A percentile compares a stretch with the other conserved stretches of the same genome.
phyloP scores from a whole-genome alignment of 1,140 invertebrate genomes.

The Helicoverpa armigera region DNA sequence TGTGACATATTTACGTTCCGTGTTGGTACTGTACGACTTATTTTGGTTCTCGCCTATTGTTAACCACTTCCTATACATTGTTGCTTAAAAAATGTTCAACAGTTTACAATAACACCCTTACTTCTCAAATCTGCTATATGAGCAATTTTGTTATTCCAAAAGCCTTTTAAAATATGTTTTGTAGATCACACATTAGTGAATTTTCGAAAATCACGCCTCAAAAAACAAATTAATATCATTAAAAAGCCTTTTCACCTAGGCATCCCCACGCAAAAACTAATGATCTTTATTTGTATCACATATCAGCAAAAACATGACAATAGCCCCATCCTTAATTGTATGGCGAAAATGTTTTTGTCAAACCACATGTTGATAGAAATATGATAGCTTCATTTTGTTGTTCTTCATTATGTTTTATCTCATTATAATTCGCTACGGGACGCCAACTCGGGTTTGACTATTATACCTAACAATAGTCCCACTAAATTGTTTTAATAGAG shows the following conservation, averaged over 20 bases:
- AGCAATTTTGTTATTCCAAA: background rate
- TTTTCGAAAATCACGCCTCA: background rate
- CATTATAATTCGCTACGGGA: constrained; percentile 82
- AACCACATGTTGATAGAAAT: constrained; percentile 73
- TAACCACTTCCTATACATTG: constrained; percentile 54
- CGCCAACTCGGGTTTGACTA: constrained; percentile 70
- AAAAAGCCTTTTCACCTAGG: constrained; percentile 14
- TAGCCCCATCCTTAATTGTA: constrained; percentile 53
- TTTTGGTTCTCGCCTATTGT: constrained; percentile 69
- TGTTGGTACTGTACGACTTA: constrained; percentile 59
- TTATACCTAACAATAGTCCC: constrained; percentile 69
- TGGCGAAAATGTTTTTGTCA: constrained; percentile 66
- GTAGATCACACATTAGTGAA: background rate
- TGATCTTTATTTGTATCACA: constrained; percentile 31
- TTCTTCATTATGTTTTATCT: constrained; percentile 69
- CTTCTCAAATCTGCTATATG: background rate
- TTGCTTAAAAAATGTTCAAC: constrained; percentile 33
- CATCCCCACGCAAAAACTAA: constrained; percentile 17
- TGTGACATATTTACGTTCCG: constrained; percentile 75
- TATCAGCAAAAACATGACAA: constrained; percentile 53
- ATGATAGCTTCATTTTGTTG: constrained; percentile 83
- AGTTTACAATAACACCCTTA: constrained; percentile 12
- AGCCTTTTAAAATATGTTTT: background rate
- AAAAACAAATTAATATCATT: constrained; percentile 34
- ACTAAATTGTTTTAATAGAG: constrained; percentile 85